Evolutionary conservation across 2,888 invertebrate genomes (phyloP), one percentile per base, ranked within the genome.

Genomic region (Drosophila emarginata): DNA sequence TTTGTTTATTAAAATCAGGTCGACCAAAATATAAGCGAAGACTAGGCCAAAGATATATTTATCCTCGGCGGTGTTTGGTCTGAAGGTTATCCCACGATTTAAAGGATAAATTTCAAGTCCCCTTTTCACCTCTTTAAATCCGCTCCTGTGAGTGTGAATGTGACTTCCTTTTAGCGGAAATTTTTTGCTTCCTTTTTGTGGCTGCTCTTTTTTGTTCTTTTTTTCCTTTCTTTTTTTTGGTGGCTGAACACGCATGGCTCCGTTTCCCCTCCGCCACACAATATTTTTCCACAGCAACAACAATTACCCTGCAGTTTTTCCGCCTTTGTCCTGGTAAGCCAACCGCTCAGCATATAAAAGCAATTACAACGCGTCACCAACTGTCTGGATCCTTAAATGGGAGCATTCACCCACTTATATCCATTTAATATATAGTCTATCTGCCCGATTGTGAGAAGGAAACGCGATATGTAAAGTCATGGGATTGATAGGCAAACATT

Each of bases 341-440:
- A 54, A 54, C 36, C 66, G 66, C 71, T 78, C 67, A 65, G 69
- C 79, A 69, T 56, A 77, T 51, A 76, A 69, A 72, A 64, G 76
- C 77, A 78, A 77, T 77, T 77, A 78, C 79, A 57, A 57, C 64
- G 54, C 54, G 18, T 54, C 57, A 51, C 72, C 53, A 11, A 26
- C 52, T 28, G 45, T 51, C 39, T 54, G 54, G 54, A 18, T 15
- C 14, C n/a, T 36, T 21, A 45, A 45, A 45, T 21, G 45, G 45
- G 12, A 45, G 9, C 18, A 15, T 15, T 12, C 18, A n/a, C 36
- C 54, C 36, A 28, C 36, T 36, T n/a, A 54, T 12, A 39, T 23
- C 26, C 9, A 28, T 28, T 18, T 11, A 32, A 18, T 5, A 54
- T 23, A 37, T 37, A 3, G 45, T 21, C 45, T 45, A 45, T 45